Percentiles rank a stretch among this genome's conserved stretches.
Evolutionary conservation across 2,113 vertebrate species (phyloP).

Genomic region (Struthidea cinerea): DNA sequence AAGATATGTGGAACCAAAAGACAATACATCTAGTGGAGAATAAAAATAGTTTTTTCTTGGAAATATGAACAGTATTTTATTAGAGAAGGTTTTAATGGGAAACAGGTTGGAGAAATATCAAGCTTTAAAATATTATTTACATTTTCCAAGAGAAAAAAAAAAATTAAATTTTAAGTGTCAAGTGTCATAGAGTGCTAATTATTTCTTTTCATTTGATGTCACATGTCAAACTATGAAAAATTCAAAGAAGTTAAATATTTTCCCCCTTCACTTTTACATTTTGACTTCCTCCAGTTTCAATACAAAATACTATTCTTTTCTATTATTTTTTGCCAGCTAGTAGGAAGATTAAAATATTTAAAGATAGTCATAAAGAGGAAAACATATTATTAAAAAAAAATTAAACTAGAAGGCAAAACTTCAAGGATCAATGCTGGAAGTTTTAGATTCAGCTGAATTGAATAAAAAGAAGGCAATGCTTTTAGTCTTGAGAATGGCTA

Average conservation of each 20-base stretch:
- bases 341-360: neutral
- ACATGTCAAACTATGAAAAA: neutral
- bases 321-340: neutral
- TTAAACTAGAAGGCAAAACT: neutral
- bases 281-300: neutral
- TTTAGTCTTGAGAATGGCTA: neutral
- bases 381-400: neutral
- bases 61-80: neutral
- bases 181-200: neutral
- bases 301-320: neutral
- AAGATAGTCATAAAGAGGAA: neutral
- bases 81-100: neutral
- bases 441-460: neutral
- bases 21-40: neutral
- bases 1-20: neutral
- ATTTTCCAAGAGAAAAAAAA: neutral
- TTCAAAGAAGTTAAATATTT: neutral
- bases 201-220: neutral
- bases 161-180: neutral
- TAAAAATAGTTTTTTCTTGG: neutral
- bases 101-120: neutral
- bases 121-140: neutral
- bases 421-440: neutral
- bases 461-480: neutral
- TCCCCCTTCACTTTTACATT: neutral